Evolutionary conservation across 2,113 vertebrate species (phyloP).

Genomic region (Halcyon malimbica): DNA sequence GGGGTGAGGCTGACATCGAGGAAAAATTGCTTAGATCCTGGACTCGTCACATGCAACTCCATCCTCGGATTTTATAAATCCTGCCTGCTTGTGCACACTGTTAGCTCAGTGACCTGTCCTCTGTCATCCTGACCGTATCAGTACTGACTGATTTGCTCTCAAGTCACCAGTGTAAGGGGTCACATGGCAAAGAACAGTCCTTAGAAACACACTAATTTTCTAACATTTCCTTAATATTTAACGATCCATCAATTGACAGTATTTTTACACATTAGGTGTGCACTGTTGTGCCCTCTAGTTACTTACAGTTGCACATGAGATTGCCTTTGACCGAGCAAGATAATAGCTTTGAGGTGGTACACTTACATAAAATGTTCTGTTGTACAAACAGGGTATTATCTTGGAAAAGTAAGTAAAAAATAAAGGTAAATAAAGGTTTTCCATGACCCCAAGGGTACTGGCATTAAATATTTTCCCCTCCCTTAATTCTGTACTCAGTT

Average conservation of each 20-base stretch:
- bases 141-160: background rate
- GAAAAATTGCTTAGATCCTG: background rate
- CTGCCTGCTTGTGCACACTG: background rate
- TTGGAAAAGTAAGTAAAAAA: background rate
- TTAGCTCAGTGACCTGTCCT: background rate
- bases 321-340: background rate
- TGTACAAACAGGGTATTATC: background rate
- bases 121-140: background rate
- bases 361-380: background rate
- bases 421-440: background rate
- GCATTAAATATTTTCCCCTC: background rate
- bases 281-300: background rate
- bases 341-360: background rate
- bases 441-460: background rate
- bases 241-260: background rate
- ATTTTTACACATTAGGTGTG: background rate
- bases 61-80: background rate
- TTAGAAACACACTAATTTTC: background rate
- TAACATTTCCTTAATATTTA: background rate
- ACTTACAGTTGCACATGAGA: background rate
- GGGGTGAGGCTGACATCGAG: background rate
- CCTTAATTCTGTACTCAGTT: background rate
- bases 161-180: background rate
- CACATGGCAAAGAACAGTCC: background rate
- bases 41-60: rapidly evolving